Evolutionary conservation across 2,888 invertebrate genomes (phyloP), one percentile per base, ranked within the genome.

Genomic region (Xylota segnis): DNA sequence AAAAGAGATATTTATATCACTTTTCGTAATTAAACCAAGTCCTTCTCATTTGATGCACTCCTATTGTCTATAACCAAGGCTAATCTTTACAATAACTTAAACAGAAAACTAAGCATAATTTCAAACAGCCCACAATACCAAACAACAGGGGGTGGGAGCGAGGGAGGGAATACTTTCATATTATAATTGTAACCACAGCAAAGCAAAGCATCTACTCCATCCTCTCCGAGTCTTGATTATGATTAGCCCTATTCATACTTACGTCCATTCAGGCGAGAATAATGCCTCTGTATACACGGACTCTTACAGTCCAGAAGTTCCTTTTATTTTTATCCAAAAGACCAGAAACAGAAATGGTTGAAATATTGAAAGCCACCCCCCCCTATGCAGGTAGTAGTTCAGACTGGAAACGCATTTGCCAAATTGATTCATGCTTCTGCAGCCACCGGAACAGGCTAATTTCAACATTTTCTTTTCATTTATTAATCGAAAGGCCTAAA

Each of bases 381-480:
- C 82, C 18, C 12, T 50, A 40, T 54, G 29, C 29, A 58, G 37
- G 23, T 63, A 29, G 14, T 45, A 65, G 68, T 10, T 72, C 37
- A 34, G 59, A 65, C 70, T 84, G 83, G 83, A 79, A 84, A 81
- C 81, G 81, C 84, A 84, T 81, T 84, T 81, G 71, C 65, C 52
- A 81, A 84, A 81, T 84, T 84, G 81, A 81, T 84, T 84, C 84
- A 75, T 81, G 75, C 37, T 63, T 45, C 75, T 81, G 52, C 63
- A 75, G 75, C 75, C 75, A 65, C 65, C 23, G 66, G 74, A 75
- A 71, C 70, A 81, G 75, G 81, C 81, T 81, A 81, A 81, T 76
- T 84, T 81, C 75, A 83, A 75, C 81, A 81, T 84, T 84, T 84
- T 81, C 81, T 75, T 84, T 81, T 76, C 75, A 84, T 66, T 81